A percentile compares a stretch with the other conserved stretches of the same genome.
These are phyloP conservation scores for Brachyistius frenatus DNA, from an alignment of 2,113 vertebrate species.

Conservation along the genomic window DNA sequence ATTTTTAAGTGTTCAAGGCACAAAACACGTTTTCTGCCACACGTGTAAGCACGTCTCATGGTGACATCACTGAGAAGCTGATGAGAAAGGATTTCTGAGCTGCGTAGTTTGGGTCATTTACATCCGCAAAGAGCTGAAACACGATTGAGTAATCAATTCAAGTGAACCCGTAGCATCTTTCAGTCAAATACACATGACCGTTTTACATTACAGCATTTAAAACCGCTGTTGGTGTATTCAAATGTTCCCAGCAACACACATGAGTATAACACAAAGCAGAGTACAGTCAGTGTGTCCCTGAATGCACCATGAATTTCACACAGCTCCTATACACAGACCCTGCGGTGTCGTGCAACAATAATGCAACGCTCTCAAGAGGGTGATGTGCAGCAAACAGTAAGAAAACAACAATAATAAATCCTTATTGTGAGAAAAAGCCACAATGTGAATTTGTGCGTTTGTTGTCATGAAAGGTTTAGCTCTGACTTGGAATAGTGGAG, in stretches of 20 bases:
- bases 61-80: too few species aligned
- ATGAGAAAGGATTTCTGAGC: too few species aligned
- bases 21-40: too few species aligned
- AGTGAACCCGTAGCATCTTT: background rate
- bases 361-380: constrained; percentile 9
- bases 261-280: background rate
- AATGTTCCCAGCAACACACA: background rate
- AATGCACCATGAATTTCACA: constrained; percentile 13
- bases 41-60: too few species aligned
- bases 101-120: too few species aligned
- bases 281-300: constrained; percentile 6
- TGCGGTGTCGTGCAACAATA: background rate
- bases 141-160: too few species aligned
- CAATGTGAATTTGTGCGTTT: background rate
- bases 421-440: background rate
- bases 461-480: background rate
- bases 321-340: background rate
- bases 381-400: background rate
- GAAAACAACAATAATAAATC: background rate
- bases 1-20: too few species aligned
- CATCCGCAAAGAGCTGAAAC: too few species aligned
- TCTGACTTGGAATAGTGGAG: background rate
- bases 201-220: too few species aligned
- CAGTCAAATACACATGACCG: too few species aligned
- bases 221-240: background rate